Evolutionary conservation across 1,140 invertebrate species (phyloP), one percentile per base, ranked within the genome.

Genomic region (Danaus plexippus): DNA sequence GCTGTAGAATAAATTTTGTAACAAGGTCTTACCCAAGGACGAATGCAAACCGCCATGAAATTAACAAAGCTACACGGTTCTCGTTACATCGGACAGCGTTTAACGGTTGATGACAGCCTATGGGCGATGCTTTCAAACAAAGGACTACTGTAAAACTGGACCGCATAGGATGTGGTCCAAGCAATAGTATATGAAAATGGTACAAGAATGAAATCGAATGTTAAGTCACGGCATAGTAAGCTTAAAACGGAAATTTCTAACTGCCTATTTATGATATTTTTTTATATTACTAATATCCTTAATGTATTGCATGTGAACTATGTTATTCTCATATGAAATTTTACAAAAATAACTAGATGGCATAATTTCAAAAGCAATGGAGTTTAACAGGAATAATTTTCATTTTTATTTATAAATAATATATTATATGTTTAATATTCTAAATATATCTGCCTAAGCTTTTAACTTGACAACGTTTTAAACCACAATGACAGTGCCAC

Each of bases 41-140:
- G 68, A 62, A 73, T 65, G 57, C 71, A 77, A 72, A 73, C 69
- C 69, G 65, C 67, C 70, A 71, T 79, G 74, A 79, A 83, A 80
- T 80, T 76, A 83, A 78, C 80, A 79, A 75, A 77, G 73, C 71
- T 72, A 71, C 63, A 64, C 61, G 59, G 61, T 55, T 59, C 64
- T 69, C 64, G 63, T 72, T 74, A 60, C 64, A 63, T 66, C 68
- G 67, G 64, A 63, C 71, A 69, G 43, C 71, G 63, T 76, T 79
- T 77, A 78, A 78, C 71, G 71, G 70, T 73, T 80, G 79, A 82
- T 73, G 79, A 80, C 75, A 75, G 66, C 65, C 75, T 75, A 75
- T 69, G 71, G 75, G 71, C 72, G 56, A 69, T 65, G 67, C 60
- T 64, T 67, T 60, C 66, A 74, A 77, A 80, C 79, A 82, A 80